These are phyloP conservation scores for Eleutherodactylus coqui DNA, from an alignment of 2,797 vertebrate species.

Conservation along the genomic window DNA sequence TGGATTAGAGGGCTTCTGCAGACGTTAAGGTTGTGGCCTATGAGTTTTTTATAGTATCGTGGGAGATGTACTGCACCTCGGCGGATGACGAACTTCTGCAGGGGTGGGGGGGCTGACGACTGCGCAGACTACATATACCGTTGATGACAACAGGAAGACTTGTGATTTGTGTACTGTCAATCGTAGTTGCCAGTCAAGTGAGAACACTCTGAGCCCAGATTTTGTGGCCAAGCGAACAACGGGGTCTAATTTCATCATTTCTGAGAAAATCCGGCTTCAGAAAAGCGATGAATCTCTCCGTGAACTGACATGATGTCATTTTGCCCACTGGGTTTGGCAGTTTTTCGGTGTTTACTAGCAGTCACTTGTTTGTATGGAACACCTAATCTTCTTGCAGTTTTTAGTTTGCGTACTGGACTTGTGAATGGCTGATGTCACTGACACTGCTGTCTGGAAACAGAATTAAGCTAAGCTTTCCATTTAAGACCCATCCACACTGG, in stretches of 20 bases:
- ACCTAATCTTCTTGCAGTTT: neutral
- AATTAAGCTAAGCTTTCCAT: neutral
- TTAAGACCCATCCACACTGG: no score
- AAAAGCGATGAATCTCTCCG: neutral
- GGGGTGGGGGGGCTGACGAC: no score
- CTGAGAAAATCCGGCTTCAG: neutral
- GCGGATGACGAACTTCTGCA: no score
- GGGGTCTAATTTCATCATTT: neutral
- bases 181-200: neutral
- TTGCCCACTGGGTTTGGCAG: neutral
- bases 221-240: neutral
- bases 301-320: constrained; percentile 5
- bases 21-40: no score
- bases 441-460: neutral
- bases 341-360: neutral
- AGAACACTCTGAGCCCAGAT: neutral
- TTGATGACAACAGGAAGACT: no score
- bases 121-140: no score
- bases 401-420: neutral
- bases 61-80: no score
- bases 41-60: no score
- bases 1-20: no score
- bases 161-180: neutral
- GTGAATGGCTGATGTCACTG: neutral
- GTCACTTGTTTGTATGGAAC: constrained; percentile 17